Evolutionary conservation across 2,888 invertebrate genomes (phyloP).

Genomic region (Steinernema scapterisci): DNA sequence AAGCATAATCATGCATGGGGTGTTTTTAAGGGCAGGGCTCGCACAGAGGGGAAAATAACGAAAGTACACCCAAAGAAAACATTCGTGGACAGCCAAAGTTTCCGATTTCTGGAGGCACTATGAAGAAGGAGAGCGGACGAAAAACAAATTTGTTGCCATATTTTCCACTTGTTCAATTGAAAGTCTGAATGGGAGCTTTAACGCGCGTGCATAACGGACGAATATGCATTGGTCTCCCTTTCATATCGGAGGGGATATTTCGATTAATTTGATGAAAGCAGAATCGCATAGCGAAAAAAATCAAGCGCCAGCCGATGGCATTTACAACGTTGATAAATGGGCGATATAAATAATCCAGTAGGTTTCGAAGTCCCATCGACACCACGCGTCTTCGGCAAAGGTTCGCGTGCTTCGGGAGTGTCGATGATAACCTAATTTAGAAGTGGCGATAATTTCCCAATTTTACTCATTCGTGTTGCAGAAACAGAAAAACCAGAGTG

Average conservation of each 20-base stretch:
- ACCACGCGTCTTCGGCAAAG: conserved; percentile 22
- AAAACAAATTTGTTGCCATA: conserved; percentile 6
- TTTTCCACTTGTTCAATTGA: not conserved
- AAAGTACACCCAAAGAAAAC: too few relatives aligned
- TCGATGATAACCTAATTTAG: conserved; percentile 29
- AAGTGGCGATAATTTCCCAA: not conserved
- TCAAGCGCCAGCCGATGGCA: conserved; percentile 31
- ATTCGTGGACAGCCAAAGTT: too few relatives aligned
- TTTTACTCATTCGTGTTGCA: not conserved
- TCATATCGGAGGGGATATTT: conserved; percentile 22
- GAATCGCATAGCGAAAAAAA: conserved; percentile 31
- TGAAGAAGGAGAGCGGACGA: not conserved
- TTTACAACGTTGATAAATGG: conserved; percentile 30
- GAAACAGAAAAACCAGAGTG: not conserved
- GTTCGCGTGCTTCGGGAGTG: conserved; percentile 5
- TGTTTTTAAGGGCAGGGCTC: too few relatives aligned
- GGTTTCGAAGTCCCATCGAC: conserved; percentile 29
- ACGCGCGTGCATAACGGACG: conserved; percentile 8
- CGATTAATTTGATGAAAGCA: conserved; percentile 31
- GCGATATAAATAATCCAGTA: conserved; percentile 31
- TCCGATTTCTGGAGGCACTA: too few relatives aligned
- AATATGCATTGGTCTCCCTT: conserved; percentile 28
- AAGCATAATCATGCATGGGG: too few relatives aligned
- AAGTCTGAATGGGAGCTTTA: not conserved
- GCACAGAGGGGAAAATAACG: too few relatives aligned